A percentile compares a stretch with the other conserved stretches of the same genome.
Conservation (phyloP, 2,113 vertebrate species). For the Spermophilus dauricus region DNA sequence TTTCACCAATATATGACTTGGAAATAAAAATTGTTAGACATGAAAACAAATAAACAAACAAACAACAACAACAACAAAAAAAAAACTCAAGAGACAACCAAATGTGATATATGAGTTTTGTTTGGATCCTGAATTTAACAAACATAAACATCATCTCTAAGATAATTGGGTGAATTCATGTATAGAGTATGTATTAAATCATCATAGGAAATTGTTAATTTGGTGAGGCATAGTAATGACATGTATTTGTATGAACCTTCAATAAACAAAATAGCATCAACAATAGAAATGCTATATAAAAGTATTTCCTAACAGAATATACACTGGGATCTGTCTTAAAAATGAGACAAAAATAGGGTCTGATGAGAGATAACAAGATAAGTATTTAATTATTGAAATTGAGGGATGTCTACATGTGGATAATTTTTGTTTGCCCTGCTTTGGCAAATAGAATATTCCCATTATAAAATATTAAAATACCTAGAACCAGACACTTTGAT, state of each 20-base stretch:
- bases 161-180: not conserved
- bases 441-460: not conserved
- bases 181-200: not conserved
- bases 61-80: too few species aligned
- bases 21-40: not conserved
- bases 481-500: not conserved
- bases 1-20: not conserved
- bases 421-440: not conserved
- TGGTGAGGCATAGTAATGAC: not conserved
- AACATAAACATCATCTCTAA: not conserved
- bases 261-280: not conserved
- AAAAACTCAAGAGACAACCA: not conserved
- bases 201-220: not conserved
- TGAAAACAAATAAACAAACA: too few species aligned
- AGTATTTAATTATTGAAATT: not conserved
- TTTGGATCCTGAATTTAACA: not conserved
- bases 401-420: not conserved
- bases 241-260: not conserved
- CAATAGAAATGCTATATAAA: not conserved
- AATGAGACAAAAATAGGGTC: not conserved
- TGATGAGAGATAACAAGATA: not conserved
- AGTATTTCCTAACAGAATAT: constrained; percentile 30
- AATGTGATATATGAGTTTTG: not conserved
- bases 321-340: not conserved
- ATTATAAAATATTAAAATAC: not conserved